Percentiles rank a stretch among this genome's conserved stretches.
These are phyloP conservation scores for Onychorhynchus coronatus DNA, from an alignment of 2,113 vertebrate species.

Conservation along the genomic window DNA sequence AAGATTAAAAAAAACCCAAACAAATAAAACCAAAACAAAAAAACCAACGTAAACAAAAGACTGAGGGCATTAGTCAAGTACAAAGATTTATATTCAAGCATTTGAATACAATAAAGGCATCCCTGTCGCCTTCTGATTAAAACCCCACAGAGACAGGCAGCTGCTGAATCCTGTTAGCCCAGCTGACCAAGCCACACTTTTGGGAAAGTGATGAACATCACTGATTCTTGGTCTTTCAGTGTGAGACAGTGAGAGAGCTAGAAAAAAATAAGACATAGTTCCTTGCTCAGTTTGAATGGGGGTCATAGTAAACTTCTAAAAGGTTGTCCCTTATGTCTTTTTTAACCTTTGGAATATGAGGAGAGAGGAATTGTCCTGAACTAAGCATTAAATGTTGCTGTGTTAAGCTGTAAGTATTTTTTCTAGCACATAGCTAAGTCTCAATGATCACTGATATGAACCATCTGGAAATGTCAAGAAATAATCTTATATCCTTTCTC, in stretches of 20 bases:
- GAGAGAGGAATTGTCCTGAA: not conserved
- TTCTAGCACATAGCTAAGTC: not conserved
- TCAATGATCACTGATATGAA: not conserved
- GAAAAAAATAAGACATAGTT: not conserved
- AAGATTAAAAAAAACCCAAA: not conserved
- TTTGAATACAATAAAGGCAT: not conserved
- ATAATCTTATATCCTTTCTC: not conserved
- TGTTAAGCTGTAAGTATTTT: not conserved
- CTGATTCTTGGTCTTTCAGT: not conserved
- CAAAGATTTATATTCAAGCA: not conserved
- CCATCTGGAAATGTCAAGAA: not conserved
- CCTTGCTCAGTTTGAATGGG: not conserved
- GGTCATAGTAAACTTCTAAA: not conserved
- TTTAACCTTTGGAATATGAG: not conserved
- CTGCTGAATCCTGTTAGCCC: not conserved
- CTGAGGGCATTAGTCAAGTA: not conserved
- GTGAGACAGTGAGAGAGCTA: not conserved
- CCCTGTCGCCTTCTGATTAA: not conserved
- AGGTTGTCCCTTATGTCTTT: not conserved
- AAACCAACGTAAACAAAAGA: not conserved
- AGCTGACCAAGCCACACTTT: not conserved
- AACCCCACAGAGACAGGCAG: not conserved
- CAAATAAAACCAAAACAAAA: not conserved
- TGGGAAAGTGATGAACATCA: not conserved
- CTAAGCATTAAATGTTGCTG: not conserved